Evolutionary conservation across 2,113 vertebrate species (phyloP).

Genomic region (Parotia lawesii): DNA sequence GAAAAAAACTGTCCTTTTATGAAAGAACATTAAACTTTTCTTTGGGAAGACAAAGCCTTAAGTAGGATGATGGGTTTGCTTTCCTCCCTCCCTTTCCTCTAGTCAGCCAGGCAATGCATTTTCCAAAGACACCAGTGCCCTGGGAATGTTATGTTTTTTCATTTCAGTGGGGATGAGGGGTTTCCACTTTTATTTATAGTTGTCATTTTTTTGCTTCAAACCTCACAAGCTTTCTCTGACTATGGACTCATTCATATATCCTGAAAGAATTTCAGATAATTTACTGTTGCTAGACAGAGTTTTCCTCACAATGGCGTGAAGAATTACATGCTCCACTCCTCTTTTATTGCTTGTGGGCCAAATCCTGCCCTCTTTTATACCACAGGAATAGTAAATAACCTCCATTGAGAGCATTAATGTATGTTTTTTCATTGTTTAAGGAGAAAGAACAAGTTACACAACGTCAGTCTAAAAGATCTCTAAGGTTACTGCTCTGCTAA

Average conservation of each 20-base stretch:
- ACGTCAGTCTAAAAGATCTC: background rate
- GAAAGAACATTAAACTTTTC: background rate
- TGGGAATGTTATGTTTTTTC: constrained; percentile 61
- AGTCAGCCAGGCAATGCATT: constrained; percentile 38
- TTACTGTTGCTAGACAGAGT: constrained; percentile 48
- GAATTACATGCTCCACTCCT: constrained; percentile 46
- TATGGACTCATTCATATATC: constrained; percentile 39
- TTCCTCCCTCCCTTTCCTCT: background rate
- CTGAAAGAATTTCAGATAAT: constrained; percentile 63
- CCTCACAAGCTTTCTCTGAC: constrained; percentile 49
- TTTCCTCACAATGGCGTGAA: constrained; percentile 23
- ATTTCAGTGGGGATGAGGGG: constrained; percentile 27
- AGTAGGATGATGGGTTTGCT: background rate
- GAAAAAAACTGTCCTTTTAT: background rate
- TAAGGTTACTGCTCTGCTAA: constrained; percentile 1
- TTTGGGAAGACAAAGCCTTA: background rate
- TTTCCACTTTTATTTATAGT: constrained; percentile 69
- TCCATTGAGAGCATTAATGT: background rate
- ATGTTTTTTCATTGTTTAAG: background rate
- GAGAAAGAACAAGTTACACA: background rate
- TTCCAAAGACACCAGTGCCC: constrained; percentile 48
- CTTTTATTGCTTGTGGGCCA: constrained; percentile 31
- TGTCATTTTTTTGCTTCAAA: constrained; percentile 65
- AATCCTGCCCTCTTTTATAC: constrained; percentile 28
- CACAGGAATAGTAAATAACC: background rate